A percentile compares a stretch with the other conserved stretches of the same genome.
Evolutionary conservation across 2,888 invertebrate genomes (phyloP).

Genomic region (Gandaritis pyraliata): DNA sequence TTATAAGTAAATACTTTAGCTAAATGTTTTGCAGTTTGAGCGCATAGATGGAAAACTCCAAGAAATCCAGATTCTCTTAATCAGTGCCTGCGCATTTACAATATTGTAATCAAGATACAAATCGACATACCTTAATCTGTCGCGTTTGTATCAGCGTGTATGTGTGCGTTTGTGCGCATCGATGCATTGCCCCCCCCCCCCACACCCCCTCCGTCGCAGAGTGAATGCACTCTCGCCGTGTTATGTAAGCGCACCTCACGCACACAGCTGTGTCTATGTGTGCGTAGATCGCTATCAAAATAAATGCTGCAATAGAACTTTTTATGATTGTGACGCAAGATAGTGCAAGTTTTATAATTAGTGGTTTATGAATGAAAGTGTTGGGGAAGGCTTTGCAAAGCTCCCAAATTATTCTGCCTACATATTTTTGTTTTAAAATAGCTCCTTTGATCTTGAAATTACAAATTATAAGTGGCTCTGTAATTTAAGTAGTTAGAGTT

Average conservation of each 20-base stretch:
- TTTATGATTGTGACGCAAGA: slow-evolving; percentile 36
- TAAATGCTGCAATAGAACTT: slow-evolving; percentile 39
- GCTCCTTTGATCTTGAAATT: too few relatives aligned
- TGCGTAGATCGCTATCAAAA: slow-evolving; percentile 52
- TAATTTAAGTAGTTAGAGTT: too few relatives aligned
- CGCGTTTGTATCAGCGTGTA: slow-evolving; percentile 45
- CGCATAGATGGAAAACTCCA: background rate
- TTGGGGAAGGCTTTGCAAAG: background rate
- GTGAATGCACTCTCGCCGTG: slow-evolving; percentile 80
- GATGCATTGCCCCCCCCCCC: slow-evolving; percentile 65
- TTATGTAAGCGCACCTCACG: slow-evolving; percentile 68
- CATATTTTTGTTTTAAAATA: too few relatives aligned
- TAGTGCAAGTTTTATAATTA: slow-evolving; percentile 31
- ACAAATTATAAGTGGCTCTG: too few relatives aligned
- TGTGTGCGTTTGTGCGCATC: slow-evolving; percentile 62
- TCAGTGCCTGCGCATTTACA: slow-evolving; percentile 22
- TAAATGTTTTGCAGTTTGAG: background rate
- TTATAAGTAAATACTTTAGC: background rate
- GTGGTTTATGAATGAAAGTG: slow-evolving; percentile 35
- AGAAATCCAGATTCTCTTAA: slow-evolving; percentile 9
- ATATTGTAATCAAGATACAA: slow-evolving; percentile 41
- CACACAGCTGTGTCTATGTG: slow-evolving; percentile 44
- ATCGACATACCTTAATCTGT: slow-evolving; percentile 51
- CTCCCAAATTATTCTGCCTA: background rate
- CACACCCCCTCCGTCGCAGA: slow-evolving; percentile 48